These are phyloP conservation scores for Falco concolor DNA, from an alignment of 2,797 vertebrate genomes.

Conservation along the genomic window DNA sequence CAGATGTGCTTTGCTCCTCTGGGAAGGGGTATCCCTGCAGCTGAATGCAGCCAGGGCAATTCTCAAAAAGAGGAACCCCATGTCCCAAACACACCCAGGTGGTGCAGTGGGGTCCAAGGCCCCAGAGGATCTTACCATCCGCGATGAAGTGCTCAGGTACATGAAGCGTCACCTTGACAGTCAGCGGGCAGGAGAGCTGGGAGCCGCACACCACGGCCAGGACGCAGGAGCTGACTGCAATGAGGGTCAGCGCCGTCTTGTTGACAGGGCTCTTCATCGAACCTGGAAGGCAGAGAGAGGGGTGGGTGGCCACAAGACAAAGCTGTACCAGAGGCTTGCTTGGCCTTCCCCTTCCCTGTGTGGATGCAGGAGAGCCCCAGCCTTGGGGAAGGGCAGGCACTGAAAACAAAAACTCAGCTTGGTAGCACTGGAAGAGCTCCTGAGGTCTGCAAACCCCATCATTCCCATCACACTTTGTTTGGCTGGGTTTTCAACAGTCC, in stretches of 20 bases:
- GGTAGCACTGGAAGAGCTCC: neutral
- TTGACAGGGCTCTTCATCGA: constrained; percentile 91
- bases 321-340: neutral
- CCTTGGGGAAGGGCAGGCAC: rapidly evolving
- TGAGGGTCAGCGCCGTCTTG: constrained; percentile 92
- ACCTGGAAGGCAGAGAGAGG: constrained; percentile 76
- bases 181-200: constrained; percentile 92
- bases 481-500: neutral
- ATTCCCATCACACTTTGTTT: neutral
- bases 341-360: rapidly evolving
- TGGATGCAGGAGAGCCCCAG: neutral
- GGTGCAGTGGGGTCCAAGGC: neutral
- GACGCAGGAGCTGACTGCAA: constrained; percentile 92
- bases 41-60: neutral
- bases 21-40: neutral
- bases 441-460: neutral
- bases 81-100: rapidly evolving
- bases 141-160: constrained; percentile 98
- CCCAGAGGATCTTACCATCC: constrained; percentile 82
- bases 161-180: constrained; percentile 95
- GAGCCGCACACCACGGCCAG: constrained; percentile 92
- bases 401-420: neutral
- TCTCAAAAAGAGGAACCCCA: neutral
- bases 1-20: neutral
- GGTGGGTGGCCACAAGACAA: neutral